Evolutionary conservation across 30 jellyfish, hydroid and myxozoan genomes (phyloP), one percentile per base, ranked within the genome.

Genomic region (Aurelia aurita): DNA sequence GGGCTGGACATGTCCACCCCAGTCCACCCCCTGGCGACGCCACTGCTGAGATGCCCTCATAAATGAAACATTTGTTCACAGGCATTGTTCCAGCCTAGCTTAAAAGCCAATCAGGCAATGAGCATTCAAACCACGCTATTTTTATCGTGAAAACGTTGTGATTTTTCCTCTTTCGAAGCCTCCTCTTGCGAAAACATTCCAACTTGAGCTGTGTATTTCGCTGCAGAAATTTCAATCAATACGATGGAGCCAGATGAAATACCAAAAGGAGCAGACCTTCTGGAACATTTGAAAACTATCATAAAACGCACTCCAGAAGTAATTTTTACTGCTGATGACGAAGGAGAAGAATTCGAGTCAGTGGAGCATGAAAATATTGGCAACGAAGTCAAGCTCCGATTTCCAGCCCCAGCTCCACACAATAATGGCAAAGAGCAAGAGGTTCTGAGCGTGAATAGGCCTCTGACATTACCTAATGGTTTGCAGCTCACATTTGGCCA

Each of bases 401-500:
- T 63, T 26, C 74, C 74, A 23, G 39, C 47, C 74, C 26, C 28
- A 63, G 35, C 51, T 39, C 51, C 51, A 39, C 13, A 23, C 19
- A 23, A 49, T 5, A 63, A 63, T n/a, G 74, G n/a, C 44, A 32
- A 13, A 4, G 74, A 43, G n/a, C 22, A 63, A 18, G 44, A 19
- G 35, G 0, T 63, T 63, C 12, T 8, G 39, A 3, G 18, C 12
- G 18, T 11, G n/a, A 18, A 63, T 6, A n/a, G n/a, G 39, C 74
- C 44, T 5, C 44, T 69, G 29, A 32, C 20, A 22, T 47, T 69
- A 19, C 82, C 82, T 5, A 69, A 69, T 45, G 82, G 82, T 29
- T 19, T 69, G 82, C 11, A 69, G 82, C 82, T 69, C 16, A 69
- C 82, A 18, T 69, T 69, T 69, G 82, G 82, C 62, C 82, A 69